A percentile compares a stretch with the other conserved stretches of the same genome.
Evolutionary conservation across 2,797 vertebrate species (phyloP).

Genomic region (Gobio occitaniae): DNA sequence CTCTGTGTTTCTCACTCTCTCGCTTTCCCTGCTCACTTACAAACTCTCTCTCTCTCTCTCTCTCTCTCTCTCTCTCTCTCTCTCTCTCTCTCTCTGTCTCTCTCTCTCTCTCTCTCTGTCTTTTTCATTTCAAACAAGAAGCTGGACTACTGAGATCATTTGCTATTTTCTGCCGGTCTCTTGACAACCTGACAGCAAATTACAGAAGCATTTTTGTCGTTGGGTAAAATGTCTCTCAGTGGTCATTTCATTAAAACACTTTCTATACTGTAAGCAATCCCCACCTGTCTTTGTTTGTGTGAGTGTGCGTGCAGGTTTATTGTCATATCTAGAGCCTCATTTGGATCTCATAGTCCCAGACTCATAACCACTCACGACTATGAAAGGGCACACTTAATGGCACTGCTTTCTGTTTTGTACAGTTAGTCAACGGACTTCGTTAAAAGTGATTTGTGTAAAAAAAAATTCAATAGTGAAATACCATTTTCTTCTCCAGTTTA

Average conservation of each 20-base stretch:
- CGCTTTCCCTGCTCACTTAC: not conserved
- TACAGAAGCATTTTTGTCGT: constrained; percentile 54
- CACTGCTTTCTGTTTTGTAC: constrained; percentile 14
- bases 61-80: not conserved
- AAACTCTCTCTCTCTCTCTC: not conserved
- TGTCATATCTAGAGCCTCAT: constrained; percentile 16
- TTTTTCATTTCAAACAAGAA: constrained; percentile 42
- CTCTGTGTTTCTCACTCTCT: constrained; percentile 23
- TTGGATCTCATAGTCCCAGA: constrained; percentile 27
- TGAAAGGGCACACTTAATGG: constrained; percentile 28
- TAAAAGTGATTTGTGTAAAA: not conserved
- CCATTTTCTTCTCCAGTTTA: constrained; percentile 13
- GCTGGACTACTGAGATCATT: constrained; percentile 56
- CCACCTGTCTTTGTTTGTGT: constrained; percentile 18
- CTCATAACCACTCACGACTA: constrained; percentile 28
- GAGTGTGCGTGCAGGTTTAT: constrained; percentile 12
- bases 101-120: constrained; percentile 8
- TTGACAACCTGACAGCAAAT: constrained; percentile 65
- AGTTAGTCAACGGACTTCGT: not conserved
- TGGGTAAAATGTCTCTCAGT: constrained; percentile 57
- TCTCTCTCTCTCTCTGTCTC: not conserved
- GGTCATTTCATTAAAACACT: constrained; percentile 61
- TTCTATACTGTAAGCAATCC: constrained; percentile 40
- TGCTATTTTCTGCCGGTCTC: constrained; percentile 56
- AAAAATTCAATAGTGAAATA: not conserved